A percentile compares a stretch with the other conserved stretches of the same genome.
Evolutionary conservation across 2,797 vertebrate genomes (phyloP).

Genomic region (Orestias chungarensis): DNA sequence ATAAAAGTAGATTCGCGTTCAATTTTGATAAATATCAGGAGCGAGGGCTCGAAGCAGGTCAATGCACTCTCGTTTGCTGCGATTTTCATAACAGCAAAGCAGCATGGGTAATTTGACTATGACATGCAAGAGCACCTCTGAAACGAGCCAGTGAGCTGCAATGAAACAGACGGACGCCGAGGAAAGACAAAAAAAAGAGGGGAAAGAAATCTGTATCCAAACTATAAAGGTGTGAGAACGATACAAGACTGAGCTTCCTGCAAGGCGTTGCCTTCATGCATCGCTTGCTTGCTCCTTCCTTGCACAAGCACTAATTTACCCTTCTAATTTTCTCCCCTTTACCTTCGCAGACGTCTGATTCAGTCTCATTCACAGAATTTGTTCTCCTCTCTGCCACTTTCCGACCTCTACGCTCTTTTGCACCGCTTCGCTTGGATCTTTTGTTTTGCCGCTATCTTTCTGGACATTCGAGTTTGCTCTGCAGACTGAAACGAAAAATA

Average conservation of each 20-base stretch:
- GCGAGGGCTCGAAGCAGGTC: not conserved
- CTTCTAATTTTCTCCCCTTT: conserved; percentile 56
- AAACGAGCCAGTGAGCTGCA: conserved; percentile 17
- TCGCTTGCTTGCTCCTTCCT: conserved; percentile 28
- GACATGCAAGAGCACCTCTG: conserved; percentile 28
- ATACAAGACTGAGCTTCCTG: conserved; percentile 34
- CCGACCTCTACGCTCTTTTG: conserved; percentile 22
- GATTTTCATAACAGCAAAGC: conserved; percentile 24
- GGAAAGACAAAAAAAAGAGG: conserved; percentile 9
- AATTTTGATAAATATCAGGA: conserved; percentile 7
- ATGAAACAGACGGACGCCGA: conserved; percentile 12
- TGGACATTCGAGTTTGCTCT: conserved; percentile 10
- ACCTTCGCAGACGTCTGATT: conserved; percentile 55
- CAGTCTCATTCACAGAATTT: conserved; percentile 38
- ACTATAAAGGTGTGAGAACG: conserved; percentile 20
- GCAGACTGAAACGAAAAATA: conserved; percentile 1
- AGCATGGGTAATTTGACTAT: conserved; percentile 26
- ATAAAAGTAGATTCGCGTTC: not conserved
- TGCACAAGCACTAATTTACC: conserved; percentile 49
- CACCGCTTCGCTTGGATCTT: not conserved
- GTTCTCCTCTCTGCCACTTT: conserved; percentile 38
- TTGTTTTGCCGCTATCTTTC: conserved; percentile 19
- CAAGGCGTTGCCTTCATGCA: conserved; percentile 50
- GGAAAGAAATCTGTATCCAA: conserved; percentile 8
- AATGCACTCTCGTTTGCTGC: not conserved